Evolutionary conservation across 1,140 invertebrate genomes (phyloP).

Genomic region (Drosophila melanogaster): DNA sequence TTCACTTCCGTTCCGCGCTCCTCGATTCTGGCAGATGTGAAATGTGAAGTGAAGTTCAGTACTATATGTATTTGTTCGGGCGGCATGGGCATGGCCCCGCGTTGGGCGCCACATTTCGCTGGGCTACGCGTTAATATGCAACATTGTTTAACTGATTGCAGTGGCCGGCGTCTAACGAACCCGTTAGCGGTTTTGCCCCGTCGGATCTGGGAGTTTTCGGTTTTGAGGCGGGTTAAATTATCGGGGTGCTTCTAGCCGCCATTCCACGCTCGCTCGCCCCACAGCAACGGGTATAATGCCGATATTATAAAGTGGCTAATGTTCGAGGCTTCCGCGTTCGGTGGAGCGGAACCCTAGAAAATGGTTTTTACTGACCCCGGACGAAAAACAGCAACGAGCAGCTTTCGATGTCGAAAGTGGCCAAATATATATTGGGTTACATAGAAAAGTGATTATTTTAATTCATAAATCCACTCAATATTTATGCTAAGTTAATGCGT

Average conservation of each 20-base stretch:
- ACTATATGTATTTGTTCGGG: not conserved
- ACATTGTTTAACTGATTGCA: slow-evolving; percentile 79
- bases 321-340: slow-evolving; percentile 3
- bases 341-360: not conserved
- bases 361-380: not conserved
- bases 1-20: slow-evolving; percentile 2
- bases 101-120: slow-evolving; percentile 4
- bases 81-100: too few relatives aligned
- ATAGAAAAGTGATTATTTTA: not conserved
- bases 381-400: not conserved
- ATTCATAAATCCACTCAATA: too few relatives aligned
- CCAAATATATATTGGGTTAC: not conserved
- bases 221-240: slow-evolving; percentile 1
- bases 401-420: not conserved
- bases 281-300: slow-evolving; percentile 17
- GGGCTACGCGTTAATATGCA: slow-evolving; percentile 70
- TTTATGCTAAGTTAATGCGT: too few relatives aligned
- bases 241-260: not conserved
- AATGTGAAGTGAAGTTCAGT: slow-evolving; percentile 4
- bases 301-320: slow-evolving; percentile 56
- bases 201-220: not conserved
- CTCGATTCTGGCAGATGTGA: slow-evolving; percentile 18
- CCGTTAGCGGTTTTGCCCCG: slow-evolving; percentile 8
- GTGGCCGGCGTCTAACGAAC: slow-evolving; percentile 19
- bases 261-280: too few relatives aligned